Evolutionary conservation across 2,113 vertebrate genomes (phyloP).

Genomic region (Gavialis gangeticus): DNA sequence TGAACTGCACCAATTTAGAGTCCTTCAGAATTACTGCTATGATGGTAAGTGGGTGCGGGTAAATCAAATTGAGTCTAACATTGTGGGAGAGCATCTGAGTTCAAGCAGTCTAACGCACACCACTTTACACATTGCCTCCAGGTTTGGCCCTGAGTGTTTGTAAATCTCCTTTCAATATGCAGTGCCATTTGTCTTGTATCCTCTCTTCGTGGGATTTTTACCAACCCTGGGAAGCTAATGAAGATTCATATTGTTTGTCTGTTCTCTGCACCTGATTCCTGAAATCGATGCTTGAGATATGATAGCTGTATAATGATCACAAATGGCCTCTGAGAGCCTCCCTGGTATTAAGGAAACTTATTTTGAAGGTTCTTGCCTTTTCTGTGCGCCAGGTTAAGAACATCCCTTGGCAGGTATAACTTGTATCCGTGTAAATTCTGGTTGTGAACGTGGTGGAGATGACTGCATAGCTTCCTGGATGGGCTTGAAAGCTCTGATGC

Average conservation of each 20-base stretch:
- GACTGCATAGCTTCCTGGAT: neutral
- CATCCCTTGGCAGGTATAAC: neutral
- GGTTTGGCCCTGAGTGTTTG: neutral
- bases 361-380: conserved; percentile 18
- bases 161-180: neutral
- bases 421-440: neutral
- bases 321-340: conserved; percentile 45
- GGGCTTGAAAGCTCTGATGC: neutral
- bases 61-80: neutral
- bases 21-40: neutral
- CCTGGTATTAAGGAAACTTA: conserved; percentile 34
- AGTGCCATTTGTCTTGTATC: conserved; percentile 10
- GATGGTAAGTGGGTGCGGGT: neutral
- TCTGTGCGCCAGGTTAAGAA: conserved; percentile 14
- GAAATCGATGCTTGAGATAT: conserved; percentile 71
- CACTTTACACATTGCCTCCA: conserved; percentile 10
- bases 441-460: neutral
- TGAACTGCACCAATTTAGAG: neutral
- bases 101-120: neutral
- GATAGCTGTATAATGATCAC: conserved; percentile 63
- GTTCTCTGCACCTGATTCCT: conserved; percentile 48
- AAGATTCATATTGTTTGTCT: conserved; percentile 66
- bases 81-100: neutral
- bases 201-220: neutral
- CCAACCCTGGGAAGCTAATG: conserved; percentile 61